A percentile compares a stretch with the other conserved stretches of the same genome.
Evolutionary conservation across 2,888 invertebrate species (phyloP).

Genomic region (Sympetrum striolatum): DNA sequence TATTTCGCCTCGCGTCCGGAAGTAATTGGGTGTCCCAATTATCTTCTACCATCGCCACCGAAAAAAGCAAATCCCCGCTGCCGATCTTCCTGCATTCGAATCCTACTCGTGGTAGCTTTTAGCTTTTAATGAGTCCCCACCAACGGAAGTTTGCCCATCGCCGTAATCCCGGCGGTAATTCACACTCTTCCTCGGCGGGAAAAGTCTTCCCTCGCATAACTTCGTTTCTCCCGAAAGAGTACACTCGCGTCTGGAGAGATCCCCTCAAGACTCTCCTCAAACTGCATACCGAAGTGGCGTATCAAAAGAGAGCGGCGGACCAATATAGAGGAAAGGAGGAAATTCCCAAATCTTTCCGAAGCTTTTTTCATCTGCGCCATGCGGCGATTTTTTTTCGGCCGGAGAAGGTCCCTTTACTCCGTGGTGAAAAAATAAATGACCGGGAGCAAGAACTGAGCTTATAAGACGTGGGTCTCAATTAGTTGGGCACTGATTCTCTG

Average conservation of each 20-base stretch:
- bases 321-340: not conserved
- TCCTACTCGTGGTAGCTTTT: not conserved
- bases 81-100: not conserved
- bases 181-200: not conserved
- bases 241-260: not conserved
- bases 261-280: not conserved
- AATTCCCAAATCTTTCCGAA: not conserved
- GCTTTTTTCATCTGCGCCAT: not conserved
- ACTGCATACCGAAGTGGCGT: not conserved
- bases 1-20: not conserved
- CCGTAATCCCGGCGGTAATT: not conserved
- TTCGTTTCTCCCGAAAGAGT: not conserved
- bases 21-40: not conserved
- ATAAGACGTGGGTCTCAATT: too few species aligned
- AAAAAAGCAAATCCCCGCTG: not conserved
- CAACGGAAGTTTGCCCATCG: not conserved
- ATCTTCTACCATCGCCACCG: not conserved
- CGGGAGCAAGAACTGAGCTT: too few species aligned
- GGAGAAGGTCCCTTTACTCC: not conserved
- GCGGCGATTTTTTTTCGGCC: not conserved
- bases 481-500: too few species aligned
- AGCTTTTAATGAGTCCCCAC: not conserved
- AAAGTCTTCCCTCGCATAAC: not conserved
- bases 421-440: too few species aligned
- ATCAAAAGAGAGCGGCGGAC: not conserved